Conservation (phyloP, 1,140 invertebrate genomes). For the Drosophila sp. region DNA sequence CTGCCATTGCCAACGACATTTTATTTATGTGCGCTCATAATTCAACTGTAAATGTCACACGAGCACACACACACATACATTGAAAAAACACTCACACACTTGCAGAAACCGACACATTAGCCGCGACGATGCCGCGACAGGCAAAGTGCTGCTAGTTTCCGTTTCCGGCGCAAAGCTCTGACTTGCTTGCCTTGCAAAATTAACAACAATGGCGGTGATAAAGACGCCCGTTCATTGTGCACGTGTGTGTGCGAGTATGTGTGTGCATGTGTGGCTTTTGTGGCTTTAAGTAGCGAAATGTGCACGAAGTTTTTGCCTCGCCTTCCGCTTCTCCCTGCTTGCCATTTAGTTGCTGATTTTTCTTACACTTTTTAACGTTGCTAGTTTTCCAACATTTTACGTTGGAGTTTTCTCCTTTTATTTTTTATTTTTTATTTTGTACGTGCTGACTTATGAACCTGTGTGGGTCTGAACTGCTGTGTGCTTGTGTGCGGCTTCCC, state of each 20-base stretch:
- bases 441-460: conserved; percentile 58
- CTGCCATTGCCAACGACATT: conserved; percentile 63
- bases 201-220: conserved; percentile 82
- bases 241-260: conserved; percentile 4
- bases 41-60: conserved; percentile 75
- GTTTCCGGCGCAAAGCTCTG: conserved; percentile 73
- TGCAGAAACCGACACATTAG: conserved; percentile 55
- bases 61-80: conserved; percentile 41
- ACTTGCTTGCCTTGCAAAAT: conserved; percentile 71
- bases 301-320: conserved; percentile 21
- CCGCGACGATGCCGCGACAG: conserved; percentile 50
- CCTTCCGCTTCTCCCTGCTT: not conserved
- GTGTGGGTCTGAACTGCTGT: conserved; percentile 18
- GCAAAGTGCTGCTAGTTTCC: conserved; percentile 78
- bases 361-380: conserved; percentile 74
- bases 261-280: conserved; percentile 70
- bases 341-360: conserved; percentile 73
- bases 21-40: conserved; percentile 80
- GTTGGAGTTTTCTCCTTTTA: conserved; percentile 37
- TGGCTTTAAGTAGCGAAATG: conserved; percentile 81
- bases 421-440: conserved; percentile 13
- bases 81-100: too few relatives aligned
- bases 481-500: conserved; percentile 24
- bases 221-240: conserved; percentile 65
- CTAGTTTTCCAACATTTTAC: conserved; percentile 69